These are phyloP conservation scores for Actinia equina DNA, from an alignment of 64 coral and sea anemone genomes.

Conservation along the genomic window DNA sequence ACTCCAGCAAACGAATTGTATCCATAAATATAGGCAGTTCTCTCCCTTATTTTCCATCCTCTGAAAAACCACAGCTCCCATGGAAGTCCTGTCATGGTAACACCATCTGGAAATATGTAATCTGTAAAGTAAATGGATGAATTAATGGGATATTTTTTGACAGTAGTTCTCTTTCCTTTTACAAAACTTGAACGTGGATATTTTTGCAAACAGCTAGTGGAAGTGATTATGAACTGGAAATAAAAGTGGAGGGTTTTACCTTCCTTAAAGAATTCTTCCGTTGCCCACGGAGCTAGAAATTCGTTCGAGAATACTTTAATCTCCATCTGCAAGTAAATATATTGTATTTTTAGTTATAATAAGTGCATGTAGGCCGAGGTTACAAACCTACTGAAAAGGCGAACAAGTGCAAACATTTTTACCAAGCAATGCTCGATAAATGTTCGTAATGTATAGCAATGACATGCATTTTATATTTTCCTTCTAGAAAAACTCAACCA, in stretches of 20 bases:
- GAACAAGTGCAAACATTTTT: too few species aligned
- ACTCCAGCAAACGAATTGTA: conserved; percentile 21
- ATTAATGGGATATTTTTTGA: neutral
- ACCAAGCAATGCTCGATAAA: too few species aligned
- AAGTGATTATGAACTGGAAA: too few species aligned
- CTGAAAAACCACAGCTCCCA: neutral
- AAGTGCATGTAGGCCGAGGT: too few species aligned
- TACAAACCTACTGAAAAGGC: too few species aligned
- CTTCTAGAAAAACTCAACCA: too few species aligned
- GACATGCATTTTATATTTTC: too few species aligned
- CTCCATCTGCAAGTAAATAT: conserved; percentile 18
- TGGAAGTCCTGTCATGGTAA: conserved; percentile 1
- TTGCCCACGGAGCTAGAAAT: neutral
- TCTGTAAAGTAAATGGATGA: neutral
- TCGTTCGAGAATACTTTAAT: neutral
- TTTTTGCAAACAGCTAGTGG: too few species aligned
- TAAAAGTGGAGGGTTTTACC: neutral
- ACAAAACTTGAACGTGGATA: too few species aligned
- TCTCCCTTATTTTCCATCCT: conserved; percentile 1
- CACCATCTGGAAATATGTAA: conserved; percentile 13
- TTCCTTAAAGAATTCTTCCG: conserved; percentile 16
- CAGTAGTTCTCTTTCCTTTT: too few species aligned
- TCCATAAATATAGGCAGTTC: conserved; percentile 28
- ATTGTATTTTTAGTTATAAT: neutral
- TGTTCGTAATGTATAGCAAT: too few species aligned